Percentiles rank a stretch among this genome's conserved stretches.
phyloP scores from a whole-genome alignment of 1,140 invertebrate species.

The Nasonia longicornis region DNA sequence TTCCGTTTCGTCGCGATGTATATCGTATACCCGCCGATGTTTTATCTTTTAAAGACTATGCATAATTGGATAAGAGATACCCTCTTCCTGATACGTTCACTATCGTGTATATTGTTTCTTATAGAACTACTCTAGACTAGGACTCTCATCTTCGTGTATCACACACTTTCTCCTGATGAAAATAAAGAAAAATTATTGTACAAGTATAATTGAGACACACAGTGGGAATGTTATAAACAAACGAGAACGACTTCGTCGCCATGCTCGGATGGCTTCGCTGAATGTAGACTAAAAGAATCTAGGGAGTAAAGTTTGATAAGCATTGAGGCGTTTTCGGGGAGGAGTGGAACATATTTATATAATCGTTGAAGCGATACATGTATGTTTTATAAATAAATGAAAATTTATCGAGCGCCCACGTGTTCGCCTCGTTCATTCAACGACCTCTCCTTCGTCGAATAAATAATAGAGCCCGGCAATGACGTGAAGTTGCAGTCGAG shows the following conservation, averaged over 20 bases:
- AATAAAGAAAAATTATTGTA: neutral
- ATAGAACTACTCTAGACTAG: neutral
- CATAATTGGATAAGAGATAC: too few species aligned
- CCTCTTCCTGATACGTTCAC: too few species aligned
- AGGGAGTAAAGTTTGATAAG: slow-evolving; percentile 48
- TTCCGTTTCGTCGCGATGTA: too few species aligned
- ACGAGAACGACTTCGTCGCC: neutral
- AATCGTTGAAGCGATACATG: slow-evolving; percentile 33
- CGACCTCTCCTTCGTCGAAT: neutral
- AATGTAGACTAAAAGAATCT: slow-evolving; percentile 53
- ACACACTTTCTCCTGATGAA: neutral
- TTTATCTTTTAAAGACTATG: too few species aligned
- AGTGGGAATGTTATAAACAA: neutral
- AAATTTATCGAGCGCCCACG: slow-evolving; percentile 29
- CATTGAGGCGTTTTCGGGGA: slow-evolving; percentile 12
- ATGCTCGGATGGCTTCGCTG: neutral
- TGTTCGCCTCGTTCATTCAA: slow-evolving; percentile 15
- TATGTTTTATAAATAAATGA: slow-evolving; percentile 47
- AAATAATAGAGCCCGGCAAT: neutral
- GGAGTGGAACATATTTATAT: slow-evolving; percentile 39
- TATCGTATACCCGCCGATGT: too few species aligned
- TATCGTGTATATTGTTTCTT: neutral
- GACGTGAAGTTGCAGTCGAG: slow-evolving; percentile 5
- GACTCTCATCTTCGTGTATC: neutral
- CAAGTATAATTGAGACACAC: neutral